Base-by-base conservation (phyloP, 1,140 invertebrate genomes). In the Achroia grisella region DNA sequence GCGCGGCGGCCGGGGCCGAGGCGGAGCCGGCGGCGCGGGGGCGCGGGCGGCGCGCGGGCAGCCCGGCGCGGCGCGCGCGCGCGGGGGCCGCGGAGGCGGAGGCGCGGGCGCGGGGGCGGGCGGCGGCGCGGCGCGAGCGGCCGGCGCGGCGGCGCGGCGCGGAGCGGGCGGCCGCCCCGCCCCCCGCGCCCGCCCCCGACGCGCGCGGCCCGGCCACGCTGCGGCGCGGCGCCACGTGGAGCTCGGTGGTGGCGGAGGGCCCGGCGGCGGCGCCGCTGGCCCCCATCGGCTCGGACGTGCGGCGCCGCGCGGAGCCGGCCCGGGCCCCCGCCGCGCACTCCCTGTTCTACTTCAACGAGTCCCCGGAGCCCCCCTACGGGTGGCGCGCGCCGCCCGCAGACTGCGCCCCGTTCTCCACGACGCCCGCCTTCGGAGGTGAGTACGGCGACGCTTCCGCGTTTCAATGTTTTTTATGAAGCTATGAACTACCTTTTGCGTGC, bases 311-410 rank as follows among this genome's bases (percentile, higher is more conserved):
- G 8, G 62, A 56, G 58, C 4, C 61, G 47, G 45, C 63, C 56
- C 39, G 45, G 54, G n/a, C 27, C 14, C 41, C 39, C 17, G 36
- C 37, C 50, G 35, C 61, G 64, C 52, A 69, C 56, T 69, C 67
- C 17, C 52, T 76, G 44, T 76, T 76, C 62, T 73, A 69, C 59
- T 76, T 65, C 57, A 73, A 71, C 52, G 58, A 54, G 13, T 34
- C 52, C 14, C 28, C 41, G 4, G 55, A 39, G 30, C 30, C 12
- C 53, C 13, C 54, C 29, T 48, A 53, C 45, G 23, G 48, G 5
- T 56, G 62, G 53, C 45, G 47, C 11, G 39, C 52, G n/a, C 42
- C 57, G 53, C 42, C 44, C 11, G 32, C 52, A n/a, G 42, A 59
- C 13, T 35, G 45, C 1, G 45, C 56, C 0, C 57, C 44, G 39